Percentiles rank a stretch among this genome's conserved stretches.
phyloP scores from a whole-genome alignment of 2,888 invertebrate genomes.

The Tenthredo livida region DNA sequence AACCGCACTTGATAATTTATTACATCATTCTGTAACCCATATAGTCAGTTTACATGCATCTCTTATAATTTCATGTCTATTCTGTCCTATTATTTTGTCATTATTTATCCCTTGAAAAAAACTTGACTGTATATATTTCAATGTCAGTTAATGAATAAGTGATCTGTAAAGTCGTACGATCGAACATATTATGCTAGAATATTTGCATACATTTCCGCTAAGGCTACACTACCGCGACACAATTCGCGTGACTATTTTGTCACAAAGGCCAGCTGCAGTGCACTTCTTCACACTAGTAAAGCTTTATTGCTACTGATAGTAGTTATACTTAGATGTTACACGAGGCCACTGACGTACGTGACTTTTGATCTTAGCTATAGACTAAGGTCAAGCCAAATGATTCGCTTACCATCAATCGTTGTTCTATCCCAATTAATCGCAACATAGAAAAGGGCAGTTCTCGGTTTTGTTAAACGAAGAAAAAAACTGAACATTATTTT shows the following conservation, averaged over 20 bases:
- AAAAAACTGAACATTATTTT: neutral
- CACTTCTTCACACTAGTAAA: neutral
- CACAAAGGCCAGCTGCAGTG: slow-evolving; percentile 6
- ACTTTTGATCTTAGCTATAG: slow-evolving; percentile 16
- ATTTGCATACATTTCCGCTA: slow-evolving; percentile 34
- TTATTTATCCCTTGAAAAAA: neutral
- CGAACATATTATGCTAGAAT: neutral
- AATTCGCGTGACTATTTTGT: slow-evolving; percentile 24
- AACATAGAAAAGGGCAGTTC: neutral
- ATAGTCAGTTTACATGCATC: neutral
- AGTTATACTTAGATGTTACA: slow-evolving; percentile 4
- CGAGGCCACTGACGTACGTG: slow-evolving; percentile 22
- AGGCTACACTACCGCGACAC: neutral
- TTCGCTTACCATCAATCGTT: slow-evolving; percentile 10
- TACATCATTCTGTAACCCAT: neutral
- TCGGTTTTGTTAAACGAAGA: neutral
- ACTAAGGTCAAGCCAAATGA: slow-evolving; percentile 2
- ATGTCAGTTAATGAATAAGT: neutral
- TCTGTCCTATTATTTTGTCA: neutral
- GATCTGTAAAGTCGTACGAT: slow-evolving; percentile 3
- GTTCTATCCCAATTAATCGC: neutral
- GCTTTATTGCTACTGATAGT: neutral
- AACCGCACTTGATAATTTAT: neutral
- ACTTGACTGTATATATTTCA: neutral
- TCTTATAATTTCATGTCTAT: neutral